These are phyloP conservation scores for Sciaenops ocellatus DNA, from an alignment of 2,797 vertebrate species.

Conservation along the genomic window DNA sequence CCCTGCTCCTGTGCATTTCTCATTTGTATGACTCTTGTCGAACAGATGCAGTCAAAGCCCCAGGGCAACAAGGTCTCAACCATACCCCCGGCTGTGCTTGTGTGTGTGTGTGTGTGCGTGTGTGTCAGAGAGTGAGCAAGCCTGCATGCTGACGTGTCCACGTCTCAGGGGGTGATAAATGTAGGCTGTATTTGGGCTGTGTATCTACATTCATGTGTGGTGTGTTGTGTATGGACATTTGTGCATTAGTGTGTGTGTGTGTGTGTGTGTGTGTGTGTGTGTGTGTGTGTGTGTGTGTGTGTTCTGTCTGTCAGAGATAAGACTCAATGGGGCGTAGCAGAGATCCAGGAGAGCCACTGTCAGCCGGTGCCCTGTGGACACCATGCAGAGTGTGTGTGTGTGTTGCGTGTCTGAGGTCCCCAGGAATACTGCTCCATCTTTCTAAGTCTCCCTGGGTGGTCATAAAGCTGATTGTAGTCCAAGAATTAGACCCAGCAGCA, in stretches of 20 bases:
- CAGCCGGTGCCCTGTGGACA: slow-evolving; percentile 53
- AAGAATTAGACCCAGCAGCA: slow-evolving; percentile 62
- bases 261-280: slow-evolving; percentile 14
- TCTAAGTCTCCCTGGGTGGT: slow-evolving; percentile 58
- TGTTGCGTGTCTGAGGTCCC: slow-evolving; percentile 24
- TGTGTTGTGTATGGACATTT: slow-evolving; percentile 33
- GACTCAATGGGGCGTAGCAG: slow-evolving; percentile 70
- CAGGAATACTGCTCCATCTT: slow-evolving; percentile 47
- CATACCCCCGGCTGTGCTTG: slow-evolving; percentile 40
- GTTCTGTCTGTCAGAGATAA: slow-evolving; percentile 76
- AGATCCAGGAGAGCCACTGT: slow-evolving; percentile 65
- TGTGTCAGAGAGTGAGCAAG: slow-evolving; percentile 2
- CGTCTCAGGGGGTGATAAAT: slow-evolving; percentile 13
- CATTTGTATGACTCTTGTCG: slow-evolving; percentile 67
- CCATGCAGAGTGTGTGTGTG: slow-evolving; percentile 39
- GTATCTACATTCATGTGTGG: slow-evolving; percentile 29
- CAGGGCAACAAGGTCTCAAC: slow-evolving; percentile 60
- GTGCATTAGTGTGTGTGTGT: slow-evolving; percentile 32
- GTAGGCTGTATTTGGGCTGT: slow-evolving; percentile 15
- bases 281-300: slow-evolving; percentile 29
- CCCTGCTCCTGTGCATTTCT: slow-evolving; percentile 56
- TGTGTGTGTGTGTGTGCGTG: slow-evolving; percentile 18
- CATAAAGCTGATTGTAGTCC: slow-evolving; percentile 66
- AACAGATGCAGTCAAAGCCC: slow-evolving; percentile 70
- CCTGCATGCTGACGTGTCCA: slow-evolving; percentile 19